phyloP scores from a whole-genome alignment of 2,113 vertebrate genomes.

The Notarius lentiginosus region DNA sequence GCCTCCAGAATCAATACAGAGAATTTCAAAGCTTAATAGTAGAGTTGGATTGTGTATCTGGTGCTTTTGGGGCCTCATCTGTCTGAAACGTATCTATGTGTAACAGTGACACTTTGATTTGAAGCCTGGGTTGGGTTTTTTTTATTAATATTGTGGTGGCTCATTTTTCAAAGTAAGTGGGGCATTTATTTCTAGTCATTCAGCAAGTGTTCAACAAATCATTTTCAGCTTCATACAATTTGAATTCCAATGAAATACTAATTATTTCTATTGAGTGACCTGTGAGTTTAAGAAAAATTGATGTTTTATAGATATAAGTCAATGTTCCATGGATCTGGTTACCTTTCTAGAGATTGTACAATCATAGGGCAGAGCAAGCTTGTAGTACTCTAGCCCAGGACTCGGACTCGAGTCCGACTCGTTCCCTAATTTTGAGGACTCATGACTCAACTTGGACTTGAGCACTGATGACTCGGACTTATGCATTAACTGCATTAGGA shows the following conservation, averaged over 20 bases:
- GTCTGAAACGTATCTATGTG: conserved; percentile 5
- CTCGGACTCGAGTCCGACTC: too few species aligned
- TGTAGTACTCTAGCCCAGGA: too few species aligned
- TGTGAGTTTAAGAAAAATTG: neutral
- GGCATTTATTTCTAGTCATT: neutral
- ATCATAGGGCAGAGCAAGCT: neutral
- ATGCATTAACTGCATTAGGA: too few species aligned
- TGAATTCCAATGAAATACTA: neutral
- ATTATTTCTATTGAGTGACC: neutral
- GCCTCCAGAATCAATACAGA: conserved; percentile 45
- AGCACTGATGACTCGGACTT: too few species aligned
- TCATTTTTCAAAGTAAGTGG: neutral
- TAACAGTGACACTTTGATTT: neutral
- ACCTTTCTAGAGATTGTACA: neutral
- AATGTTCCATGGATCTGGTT: neutral
- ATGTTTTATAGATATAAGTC: neutral
- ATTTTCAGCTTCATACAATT: neutral
- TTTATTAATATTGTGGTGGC: neutral
- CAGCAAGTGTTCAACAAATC: neutral
- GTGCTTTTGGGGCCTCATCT: neutral
- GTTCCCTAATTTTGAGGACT: too few species aligned
- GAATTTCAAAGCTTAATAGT: conserved; percentile 24
- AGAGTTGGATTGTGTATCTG: conserved; percentile 2
- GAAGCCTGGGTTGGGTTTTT: neutral
- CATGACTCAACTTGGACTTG: too few species aligned